These are phyloP conservation scores for Margarornis squamiger DNA, from an alignment of 2,797 vertebrate genomes.

Conservation along the genomic window DNA sequence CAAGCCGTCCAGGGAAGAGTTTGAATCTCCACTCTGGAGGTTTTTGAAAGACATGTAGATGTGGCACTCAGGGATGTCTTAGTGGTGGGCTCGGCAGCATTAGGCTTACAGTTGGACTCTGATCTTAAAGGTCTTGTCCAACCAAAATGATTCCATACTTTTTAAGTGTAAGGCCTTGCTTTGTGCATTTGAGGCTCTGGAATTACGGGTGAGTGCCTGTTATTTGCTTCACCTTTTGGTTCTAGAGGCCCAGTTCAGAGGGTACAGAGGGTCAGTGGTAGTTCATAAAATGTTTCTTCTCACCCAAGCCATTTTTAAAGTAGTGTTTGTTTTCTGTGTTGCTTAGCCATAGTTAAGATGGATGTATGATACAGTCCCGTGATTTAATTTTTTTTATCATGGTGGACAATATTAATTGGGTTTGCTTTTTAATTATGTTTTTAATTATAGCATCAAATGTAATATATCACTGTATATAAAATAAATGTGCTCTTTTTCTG, in stretches of 20 bases:
- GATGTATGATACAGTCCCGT: background rate
- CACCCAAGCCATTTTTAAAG: background rate
- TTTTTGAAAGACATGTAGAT: background rate
- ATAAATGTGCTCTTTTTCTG: background rate
- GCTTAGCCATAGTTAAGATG: background rate
- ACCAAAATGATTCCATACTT: background rate
- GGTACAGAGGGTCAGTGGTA: background rate
- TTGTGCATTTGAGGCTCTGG: background rate
- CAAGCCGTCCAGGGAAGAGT: background rate
- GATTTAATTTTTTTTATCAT: background rate
- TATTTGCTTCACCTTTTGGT: background rate
- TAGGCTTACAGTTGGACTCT: background rate
- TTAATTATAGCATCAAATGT: background rate
- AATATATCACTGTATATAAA: background rate
- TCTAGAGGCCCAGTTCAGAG: background rate
- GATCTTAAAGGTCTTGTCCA: background rate
- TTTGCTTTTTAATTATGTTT: conserved; percentile 17
- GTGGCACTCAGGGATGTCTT: background rate
- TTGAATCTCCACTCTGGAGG: background rate
- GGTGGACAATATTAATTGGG: background rate
- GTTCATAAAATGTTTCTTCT: background rate
- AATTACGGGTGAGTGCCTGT: background rate
- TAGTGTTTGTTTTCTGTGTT: background rate
- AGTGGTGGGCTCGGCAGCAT: background rate
- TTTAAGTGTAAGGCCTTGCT: background rate